phyloP scores from a whole-genome alignment of 2,888 invertebrate species.

The Teinopalpus imperialis region DNA sequence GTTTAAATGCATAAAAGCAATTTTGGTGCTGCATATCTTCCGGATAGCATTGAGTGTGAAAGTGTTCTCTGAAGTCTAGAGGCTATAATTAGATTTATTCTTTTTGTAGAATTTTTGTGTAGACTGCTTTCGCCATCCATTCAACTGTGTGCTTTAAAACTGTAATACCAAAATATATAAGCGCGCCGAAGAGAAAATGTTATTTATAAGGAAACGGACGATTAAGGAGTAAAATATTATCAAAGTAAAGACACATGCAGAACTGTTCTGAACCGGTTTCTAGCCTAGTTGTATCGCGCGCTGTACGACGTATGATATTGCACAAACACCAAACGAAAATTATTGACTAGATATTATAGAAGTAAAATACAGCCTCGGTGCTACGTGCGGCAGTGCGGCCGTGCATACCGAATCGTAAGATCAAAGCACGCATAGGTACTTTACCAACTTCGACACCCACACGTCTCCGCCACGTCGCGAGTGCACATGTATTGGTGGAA shows the following conservation, averaged over 20 bases:
- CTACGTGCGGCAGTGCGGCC: constrained; percentile 73
- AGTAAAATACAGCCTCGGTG: constrained; percentile 71
- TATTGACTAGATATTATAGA: constrained; percentile 76
- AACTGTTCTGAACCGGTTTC: constrained; percentile 32
- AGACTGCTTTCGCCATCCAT: not conserved
- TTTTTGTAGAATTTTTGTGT: not conserved
- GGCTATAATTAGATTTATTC: not conserved
- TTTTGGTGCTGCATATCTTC: no score
- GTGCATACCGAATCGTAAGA: constrained; percentile 78
- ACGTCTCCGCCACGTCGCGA: constrained; percentile 46
- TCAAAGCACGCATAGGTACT: constrained; percentile 81
- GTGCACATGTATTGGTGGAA: constrained; percentile 46
- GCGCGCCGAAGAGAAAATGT: constrained; percentile 6
- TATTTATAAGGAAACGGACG: constrained; percentile 8
- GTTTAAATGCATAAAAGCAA: no score
- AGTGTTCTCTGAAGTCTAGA: constrained; percentile 6
- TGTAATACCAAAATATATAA: not conserved
- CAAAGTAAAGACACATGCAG: constrained; percentile 17
- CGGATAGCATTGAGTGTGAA: constrained; percentile 14
- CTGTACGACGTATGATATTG: constrained; percentile 66
- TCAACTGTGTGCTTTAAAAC: not conserved
- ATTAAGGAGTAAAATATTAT: constrained; percentile 8
- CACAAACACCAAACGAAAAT: constrained; percentile 76
- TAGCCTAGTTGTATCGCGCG: constrained; percentile 41
- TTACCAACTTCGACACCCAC: constrained; percentile 75